phyloP scores from a whole-genome alignment of 2,797 vertebrate genomes.

The Eulemur albifrons region DNA sequence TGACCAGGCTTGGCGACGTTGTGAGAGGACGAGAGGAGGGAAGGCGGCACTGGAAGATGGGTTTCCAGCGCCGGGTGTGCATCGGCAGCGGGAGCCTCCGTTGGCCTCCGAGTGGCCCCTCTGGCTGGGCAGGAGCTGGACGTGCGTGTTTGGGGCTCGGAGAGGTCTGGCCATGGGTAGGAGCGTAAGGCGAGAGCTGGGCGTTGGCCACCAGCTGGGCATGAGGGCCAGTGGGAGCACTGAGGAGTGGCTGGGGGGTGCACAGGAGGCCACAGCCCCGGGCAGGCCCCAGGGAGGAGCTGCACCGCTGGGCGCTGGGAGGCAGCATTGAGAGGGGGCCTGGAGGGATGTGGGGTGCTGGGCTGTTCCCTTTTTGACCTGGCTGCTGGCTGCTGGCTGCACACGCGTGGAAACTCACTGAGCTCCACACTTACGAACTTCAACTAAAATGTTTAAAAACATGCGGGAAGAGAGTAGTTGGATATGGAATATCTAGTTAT shows the following conservation, averaged over 20 bases:
- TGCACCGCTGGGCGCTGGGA: background rate
- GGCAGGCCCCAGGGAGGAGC: background rate
- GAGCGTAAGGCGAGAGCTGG: background rate
- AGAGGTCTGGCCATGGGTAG: background rate
- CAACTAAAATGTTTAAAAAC: background rate
- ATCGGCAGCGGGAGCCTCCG: too few relatives aligned
- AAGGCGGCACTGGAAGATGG: too few relatives aligned
- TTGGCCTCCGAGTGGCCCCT: too few relatives aligned
- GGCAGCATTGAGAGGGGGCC: too few relatives aligned
- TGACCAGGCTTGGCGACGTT: too few relatives aligned
- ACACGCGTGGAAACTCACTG: background rate
- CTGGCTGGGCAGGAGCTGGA: too few relatives aligned
- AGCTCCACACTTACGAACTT: background rate
- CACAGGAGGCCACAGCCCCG: background rate
- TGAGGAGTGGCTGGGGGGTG: too few relatives aligned
- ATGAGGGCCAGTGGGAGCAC: background rate
- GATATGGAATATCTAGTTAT: background rate
- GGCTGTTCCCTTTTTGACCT: background rate
- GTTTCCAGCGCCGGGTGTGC: too few relatives aligned
- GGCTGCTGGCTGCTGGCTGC: background rate
- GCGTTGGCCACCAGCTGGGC: rapidly evolving
- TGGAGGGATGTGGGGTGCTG: rapidly evolving
- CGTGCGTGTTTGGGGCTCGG: background rate
- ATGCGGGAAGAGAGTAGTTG: background rate
- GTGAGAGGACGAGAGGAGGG: too few relatives aligned